A percentile compares a stretch with the other conserved stretches of the same genome.
Conservation (phyloP, 2,888 invertebrate species). For the Drosophila falleni region DNA sequence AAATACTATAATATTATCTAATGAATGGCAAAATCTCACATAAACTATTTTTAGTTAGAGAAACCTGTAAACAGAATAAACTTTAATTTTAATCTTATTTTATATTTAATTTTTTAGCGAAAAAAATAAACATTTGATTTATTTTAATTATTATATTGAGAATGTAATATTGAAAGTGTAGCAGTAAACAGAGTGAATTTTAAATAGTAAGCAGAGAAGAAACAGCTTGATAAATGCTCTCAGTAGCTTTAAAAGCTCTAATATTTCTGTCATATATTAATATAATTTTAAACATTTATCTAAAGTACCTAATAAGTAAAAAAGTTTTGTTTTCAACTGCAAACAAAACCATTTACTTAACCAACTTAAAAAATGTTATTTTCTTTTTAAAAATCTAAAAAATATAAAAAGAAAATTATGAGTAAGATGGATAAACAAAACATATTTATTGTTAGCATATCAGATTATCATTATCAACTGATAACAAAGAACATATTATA, state of each 20-base stretch:
- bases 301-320: not conserved
- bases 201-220: too few relatives aligned
- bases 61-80: too few relatives aligned
- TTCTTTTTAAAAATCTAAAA: not conserved
- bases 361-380: not conserved
- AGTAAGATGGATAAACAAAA: slow-evolving; percentile 13
- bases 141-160: too few relatives aligned
- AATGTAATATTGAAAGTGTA: too few relatives aligned
- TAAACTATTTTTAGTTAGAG: too few relatives aligned
- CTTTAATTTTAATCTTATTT: too few relatives aligned
- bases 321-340: not conserved
- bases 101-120: too few relatives aligned
- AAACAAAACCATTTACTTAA: not conserved
- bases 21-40: too few relatives aligned
- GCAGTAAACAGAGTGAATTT: too few relatives aligned
- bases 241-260: not conserved
- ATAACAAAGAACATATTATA: slow-evolving; percentile 37
- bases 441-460: slow-evolving; percentile 55
- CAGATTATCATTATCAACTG: slow-evolving; percentile 35
- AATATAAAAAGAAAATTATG: not conserved
- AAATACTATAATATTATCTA: too few relatives aligned
- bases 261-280: slow-evolving; percentile 6
- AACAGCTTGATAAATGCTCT: too few relatives aligned
- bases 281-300: not conserved
- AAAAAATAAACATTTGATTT: too few relatives aligned